A percentile compares a stretch with the other conserved stretches of the same genome.
phyloP scores from a whole-genome alignment of 2,888 invertebrate genomes.

The Linnaemya tessellans region DNA sequence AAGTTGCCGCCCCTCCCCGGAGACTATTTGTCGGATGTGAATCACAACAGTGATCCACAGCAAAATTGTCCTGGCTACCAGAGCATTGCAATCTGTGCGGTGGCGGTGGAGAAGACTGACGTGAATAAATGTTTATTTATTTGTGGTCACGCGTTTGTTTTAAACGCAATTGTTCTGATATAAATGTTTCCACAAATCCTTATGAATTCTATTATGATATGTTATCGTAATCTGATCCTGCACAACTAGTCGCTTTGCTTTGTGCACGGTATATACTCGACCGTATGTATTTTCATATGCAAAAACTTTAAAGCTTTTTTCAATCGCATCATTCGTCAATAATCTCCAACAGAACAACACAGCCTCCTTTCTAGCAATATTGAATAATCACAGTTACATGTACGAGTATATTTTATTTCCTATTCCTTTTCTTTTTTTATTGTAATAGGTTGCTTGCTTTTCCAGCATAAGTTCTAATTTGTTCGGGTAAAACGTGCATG shows the following conservation, averaged over 20 bases:
- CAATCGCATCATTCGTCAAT: slow-evolving; percentile 48
- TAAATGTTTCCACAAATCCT: slow-evolving; percentile 25
- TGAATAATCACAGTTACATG: slow-evolving; percentile 58
- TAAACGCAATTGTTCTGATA: slow-evolving; percentile 37
- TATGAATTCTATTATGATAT: slow-evolving; percentile 46
- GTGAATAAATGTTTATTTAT: slow-evolving; percentile 83
- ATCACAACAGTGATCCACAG: slow-evolving; percentile 84
- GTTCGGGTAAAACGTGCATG: slow-evolving; percentile 26
- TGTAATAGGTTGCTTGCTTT: slow-evolving; percentile 40
- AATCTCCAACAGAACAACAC: slow-evolving; percentile 20
- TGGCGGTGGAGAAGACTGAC: slow-evolving; percentile 84
- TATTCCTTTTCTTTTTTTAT: slow-evolving; percentile 6
- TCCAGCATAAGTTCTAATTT: slow-evolving; percentile 32
- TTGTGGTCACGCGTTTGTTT: slow-evolving; percentile 68
- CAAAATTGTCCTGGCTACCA: slow-evolving; percentile 84
- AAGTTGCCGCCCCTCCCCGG: slow-evolving; percentile 74
- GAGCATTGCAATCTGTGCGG: slow-evolving; percentile 84
- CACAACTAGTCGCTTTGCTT: slow-evolving; percentile 43
- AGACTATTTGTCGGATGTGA: slow-evolving; percentile 74
- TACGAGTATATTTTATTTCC: slow-evolving; percentile 10
- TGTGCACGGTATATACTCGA: background rate
- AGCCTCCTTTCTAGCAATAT: slow-evolving; percentile 47
- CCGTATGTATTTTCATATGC: slow-evolving; percentile 10
- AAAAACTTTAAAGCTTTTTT: slow-evolving; percentile 15
- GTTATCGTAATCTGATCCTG: slow-evolving; percentile 18